Conservation (phyloP, 2,888 invertebrate species). For the Drosophila stalkeri region DNA sequence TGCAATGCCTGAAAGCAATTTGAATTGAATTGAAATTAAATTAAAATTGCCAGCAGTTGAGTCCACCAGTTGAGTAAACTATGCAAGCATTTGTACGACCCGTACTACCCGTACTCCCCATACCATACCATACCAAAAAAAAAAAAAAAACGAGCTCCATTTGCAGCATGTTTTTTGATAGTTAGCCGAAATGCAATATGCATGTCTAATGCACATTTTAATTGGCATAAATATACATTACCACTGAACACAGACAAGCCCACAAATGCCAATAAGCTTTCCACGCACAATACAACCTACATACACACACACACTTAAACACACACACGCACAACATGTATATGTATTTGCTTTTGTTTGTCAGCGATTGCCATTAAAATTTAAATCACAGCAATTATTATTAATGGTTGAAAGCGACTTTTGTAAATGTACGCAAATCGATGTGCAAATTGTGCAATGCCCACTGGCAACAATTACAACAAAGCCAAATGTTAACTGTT, state of each 20-base stretch:
- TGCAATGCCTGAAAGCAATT: constrained; percentile 51
- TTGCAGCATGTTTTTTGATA: background rate
- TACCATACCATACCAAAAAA: background rate
- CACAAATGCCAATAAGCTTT: constrained; percentile 18
- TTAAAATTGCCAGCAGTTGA: constrained; percentile 65
- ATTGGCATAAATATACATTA: constrained; percentile 71
- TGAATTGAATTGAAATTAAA: constrained; percentile 76
- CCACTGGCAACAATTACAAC: constrained; percentile 35
- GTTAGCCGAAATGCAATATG: constrained; percentile 18
- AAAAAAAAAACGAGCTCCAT: background rate
- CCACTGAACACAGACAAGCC: constrained; percentile 1
- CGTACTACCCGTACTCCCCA: no score
- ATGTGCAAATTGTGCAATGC: constrained; percentile 56
- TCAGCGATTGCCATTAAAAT: constrained; percentile 83
- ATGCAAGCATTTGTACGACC: background rate
- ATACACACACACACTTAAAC: background rate
- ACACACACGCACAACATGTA: background rate
- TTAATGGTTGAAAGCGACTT: constrained; percentile 81
- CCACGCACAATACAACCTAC: background rate
- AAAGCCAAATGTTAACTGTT: constrained; percentile 29
- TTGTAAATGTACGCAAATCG: constrained; percentile 80
- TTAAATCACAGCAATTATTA: constrained; percentile 84
- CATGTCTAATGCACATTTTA: constrained; percentile 32
- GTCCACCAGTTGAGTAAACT: constrained; percentile 4
- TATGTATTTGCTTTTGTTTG: constrained; percentile 53